Percentiles rank a stretch among this genome's conserved stretches.
Conservation (phyloP, 2,888 invertebrate species). For the Unio pictorum region DNA sequence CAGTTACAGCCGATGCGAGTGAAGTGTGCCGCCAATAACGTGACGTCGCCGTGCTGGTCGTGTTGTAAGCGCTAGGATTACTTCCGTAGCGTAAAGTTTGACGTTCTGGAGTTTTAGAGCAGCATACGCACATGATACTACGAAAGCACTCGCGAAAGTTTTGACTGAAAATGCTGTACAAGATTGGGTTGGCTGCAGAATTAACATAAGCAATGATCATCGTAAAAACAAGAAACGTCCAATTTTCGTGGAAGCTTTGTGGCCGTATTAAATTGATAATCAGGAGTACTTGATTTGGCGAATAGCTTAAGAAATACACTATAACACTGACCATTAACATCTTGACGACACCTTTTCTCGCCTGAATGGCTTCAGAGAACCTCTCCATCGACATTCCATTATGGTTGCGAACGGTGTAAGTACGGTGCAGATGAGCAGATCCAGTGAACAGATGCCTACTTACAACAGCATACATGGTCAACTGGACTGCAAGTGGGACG, state of each 20-base stretch:
- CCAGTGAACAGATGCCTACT: slow-evolving; percentile 65
- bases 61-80: slow-evolving; percentile 22
- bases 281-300: slow-evolving; percentile 71
- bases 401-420: slow-evolving; percentile 44
- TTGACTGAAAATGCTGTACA: slow-evolving; percentile 71
- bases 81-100: slow-evolving; percentile 21
- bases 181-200: slow-evolving; percentile 71
- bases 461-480: slow-evolving; percentile 66
- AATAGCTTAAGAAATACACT: slow-evolving; percentile 73
- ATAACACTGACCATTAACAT: slow-evolving; percentile 72
- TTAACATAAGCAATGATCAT: slow-evolving; percentile 70
- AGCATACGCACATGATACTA: slow-evolving; percentile 51
- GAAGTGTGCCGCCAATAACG: slow-evolving; percentile 51
- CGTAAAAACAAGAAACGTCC: slow-evolving; percentile 66
- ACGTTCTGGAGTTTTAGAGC: slow-evolving; percentile 19
- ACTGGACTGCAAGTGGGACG: slow-evolving; percentile 67
- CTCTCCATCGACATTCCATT: slow-evolving; percentile 48
- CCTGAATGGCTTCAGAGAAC: slow-evolving; percentile 61
- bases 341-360: slow-evolving; percentile 70
- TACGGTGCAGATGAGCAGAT: slow-evolving; percentile 57
- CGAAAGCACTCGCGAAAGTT: slow-evolving; percentile 66
- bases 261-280: slow-evolving; percentile 63
- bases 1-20: slow-evolving; percentile 37
- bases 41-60: slow-evolving; percentile 40
- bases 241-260: slow-evolving; percentile 63